phyloP scores from a whole-genome alignment of 2,888 invertebrate genomes.

The Acleris literana region DNA sequence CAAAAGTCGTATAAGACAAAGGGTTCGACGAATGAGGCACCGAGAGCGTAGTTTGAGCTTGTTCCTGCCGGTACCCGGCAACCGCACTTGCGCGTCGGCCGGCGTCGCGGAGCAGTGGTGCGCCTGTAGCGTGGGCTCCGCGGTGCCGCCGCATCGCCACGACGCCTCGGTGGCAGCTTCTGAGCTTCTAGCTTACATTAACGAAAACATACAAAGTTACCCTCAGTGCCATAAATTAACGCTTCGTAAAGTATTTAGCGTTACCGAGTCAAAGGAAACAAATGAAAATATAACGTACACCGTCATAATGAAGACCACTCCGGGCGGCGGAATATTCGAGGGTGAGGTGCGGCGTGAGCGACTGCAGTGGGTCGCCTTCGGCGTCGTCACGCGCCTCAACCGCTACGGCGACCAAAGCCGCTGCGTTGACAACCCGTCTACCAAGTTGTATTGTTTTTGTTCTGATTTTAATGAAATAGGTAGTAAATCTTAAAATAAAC shows the following conservation, averaged over 20 bases:
- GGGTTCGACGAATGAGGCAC: too few species aligned
- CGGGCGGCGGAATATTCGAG: slow-evolving; percentile 89
- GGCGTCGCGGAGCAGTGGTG: slow-evolving; percentile 89
- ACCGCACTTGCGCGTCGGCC: slow-evolving; percentile 87
- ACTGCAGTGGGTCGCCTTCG: slow-evolving; percentile 75
- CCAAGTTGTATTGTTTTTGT: slow-evolving; percentile 90
- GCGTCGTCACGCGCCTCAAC: slow-evolving; percentile 89
- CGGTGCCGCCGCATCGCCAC: not conserved
- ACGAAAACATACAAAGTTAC: too few species aligned
- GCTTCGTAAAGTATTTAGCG: too few species aligned
- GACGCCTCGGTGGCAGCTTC: not conserved
- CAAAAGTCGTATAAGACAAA: too few species aligned
- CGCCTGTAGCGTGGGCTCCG: slow-evolving; percentile 77
- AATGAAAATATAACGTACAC: slow-evolving; percentile 62
- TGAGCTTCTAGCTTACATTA: not conserved
- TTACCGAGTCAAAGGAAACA: too few species aligned
- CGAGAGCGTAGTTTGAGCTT: too few species aligned
- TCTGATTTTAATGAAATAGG: too few species aligned
- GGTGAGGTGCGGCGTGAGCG: slow-evolving; percentile 82
- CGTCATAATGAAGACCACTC: slow-evolving; percentile 83
- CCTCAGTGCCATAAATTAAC: too few species aligned
- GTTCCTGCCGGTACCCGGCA: slow-evolving; percentile 75
- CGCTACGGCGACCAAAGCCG: slow-evolving; percentile 88
- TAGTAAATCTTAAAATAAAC: too few species aligned
- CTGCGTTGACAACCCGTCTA: slow-evolving; percentile 86